These are phyloP conservation scores for Patiria pectinifera DNA, from an alignment of 53 echinoderm and acorn worm species.

Conservation along the genomic window DNA sequence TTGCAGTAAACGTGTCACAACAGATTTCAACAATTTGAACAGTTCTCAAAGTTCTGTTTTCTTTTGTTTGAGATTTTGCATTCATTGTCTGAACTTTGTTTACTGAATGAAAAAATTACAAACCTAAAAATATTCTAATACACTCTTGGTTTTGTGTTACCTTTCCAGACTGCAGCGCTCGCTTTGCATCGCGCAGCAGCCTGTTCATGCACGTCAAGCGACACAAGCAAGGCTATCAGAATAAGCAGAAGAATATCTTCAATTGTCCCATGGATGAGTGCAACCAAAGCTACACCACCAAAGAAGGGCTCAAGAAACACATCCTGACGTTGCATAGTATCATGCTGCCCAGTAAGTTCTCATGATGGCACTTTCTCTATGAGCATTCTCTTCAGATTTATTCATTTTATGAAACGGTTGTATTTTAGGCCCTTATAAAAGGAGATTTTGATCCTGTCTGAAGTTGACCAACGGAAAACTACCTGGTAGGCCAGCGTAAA, in stretches of 20 bases:
- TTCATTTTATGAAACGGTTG: background rate
- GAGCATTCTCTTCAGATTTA: background rate
- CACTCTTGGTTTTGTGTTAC: background rate
- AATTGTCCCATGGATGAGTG: conserved; percentile 91
- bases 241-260: conserved; percentile 78
- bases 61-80: too few relatives aligned
- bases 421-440: background rate
- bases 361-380: background rate
- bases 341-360: conserved; percentile 62
- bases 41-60: too few relatives aligned
- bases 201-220: conserved; percentile 95
- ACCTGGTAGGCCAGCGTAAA: too few relatives aligned
- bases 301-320: conserved; percentile 92
- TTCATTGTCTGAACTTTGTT: too few relatives aligned
- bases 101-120: too few relatives aligned
- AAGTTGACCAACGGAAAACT: too few relatives aligned
- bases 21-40: too few relatives aligned
- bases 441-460: background rate
- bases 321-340: conserved; percentile 89
- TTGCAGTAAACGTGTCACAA: too few relatives aligned
- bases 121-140: background rate
- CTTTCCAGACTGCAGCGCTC: conserved; percentile 85
- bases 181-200: conserved; percentile 91
- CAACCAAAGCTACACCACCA: conserved; percentile 83
- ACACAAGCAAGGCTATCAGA: conserved; percentile 80